A percentile compares a stretch with the other conserved stretches of the same genome.
Conservation (phyloP, 2,113 vertebrate genomes). For the Centropristis striata region DNA sequence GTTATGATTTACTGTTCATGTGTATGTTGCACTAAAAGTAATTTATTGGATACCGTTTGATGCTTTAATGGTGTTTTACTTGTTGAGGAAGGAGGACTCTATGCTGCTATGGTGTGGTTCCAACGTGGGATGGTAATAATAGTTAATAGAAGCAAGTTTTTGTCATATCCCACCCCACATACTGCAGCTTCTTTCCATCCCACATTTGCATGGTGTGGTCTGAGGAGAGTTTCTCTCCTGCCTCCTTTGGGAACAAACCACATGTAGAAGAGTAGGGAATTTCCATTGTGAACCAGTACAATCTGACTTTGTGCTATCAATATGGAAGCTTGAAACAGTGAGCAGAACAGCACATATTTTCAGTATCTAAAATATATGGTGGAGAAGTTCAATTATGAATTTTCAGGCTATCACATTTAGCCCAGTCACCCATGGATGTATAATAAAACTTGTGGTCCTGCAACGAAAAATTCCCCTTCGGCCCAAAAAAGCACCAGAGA, state of each 20-base stretch:
- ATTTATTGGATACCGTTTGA: background rate
- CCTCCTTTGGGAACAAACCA: constrained; percentile 55
- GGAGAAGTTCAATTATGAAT: background rate
- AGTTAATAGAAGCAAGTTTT: constrained; percentile 33
- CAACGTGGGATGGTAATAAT: constrained; percentile 49
- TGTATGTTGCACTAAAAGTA: background rate
- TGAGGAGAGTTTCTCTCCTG: constrained; percentile 39
- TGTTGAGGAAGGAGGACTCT: background rate
- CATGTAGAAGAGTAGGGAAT: constrained; percentile 49
- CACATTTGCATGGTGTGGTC: constrained; percentile 47
- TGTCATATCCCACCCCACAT: constrained; percentile 21
- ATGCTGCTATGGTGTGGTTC: constrained; percentile 17
- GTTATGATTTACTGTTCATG: background rate
- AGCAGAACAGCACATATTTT: background rate
- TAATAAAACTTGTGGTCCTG: too few species aligned
- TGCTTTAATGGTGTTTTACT: background rate
- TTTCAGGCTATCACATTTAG: background rate
- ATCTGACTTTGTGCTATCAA: constrained; percentile 31
- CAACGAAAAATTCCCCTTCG: too few species aligned
- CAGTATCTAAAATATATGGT: background rate
- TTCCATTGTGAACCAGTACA: constrained; percentile 50
- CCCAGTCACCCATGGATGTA: too few species aligned
- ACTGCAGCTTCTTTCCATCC: constrained; percentile 34
- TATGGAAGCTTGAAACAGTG: background rate
- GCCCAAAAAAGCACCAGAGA: too few species aligned